Percentiles rank a stretch among this genome's conserved stretches.
phyloP scores from a whole-genome alignment of 2,888 invertebrate species.

The Psylliodes chrysocephalus region DNA sequence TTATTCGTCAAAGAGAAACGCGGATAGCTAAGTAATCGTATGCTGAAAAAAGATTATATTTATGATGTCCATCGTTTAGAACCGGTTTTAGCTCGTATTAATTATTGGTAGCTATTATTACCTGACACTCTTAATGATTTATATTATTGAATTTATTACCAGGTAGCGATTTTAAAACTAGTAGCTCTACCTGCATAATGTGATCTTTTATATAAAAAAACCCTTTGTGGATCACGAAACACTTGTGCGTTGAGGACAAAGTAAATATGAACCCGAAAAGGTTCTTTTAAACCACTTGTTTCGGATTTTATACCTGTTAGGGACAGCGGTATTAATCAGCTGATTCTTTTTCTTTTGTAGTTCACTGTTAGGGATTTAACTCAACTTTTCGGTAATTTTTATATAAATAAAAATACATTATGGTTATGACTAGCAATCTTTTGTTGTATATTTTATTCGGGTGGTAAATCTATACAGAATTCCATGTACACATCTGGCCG shows the following conservation, averaged over 20 bases:
- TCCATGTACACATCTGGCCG: too few relatives aligned
- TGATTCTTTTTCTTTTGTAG: conserved; percentile 10
- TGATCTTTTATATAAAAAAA: conserved; percentile 26
- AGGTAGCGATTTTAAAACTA: conserved; percentile 8
- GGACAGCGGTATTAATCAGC: conserved; percentile 33
- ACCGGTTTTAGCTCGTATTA: conserved; percentile 22
- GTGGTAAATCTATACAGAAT: too few relatives aligned
- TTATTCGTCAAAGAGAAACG: conserved; percentile 17
- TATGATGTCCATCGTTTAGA: conserved; percentile 19
- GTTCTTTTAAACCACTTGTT: background rate
- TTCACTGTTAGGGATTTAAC: too few relatives aligned
- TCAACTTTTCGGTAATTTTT: too few relatives aligned
- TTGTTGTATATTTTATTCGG: too few relatives aligned
- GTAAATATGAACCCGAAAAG: background rate
- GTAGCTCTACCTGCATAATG: conserved; percentile 8
- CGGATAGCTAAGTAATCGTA: conserved; percentile 26
- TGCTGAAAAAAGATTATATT: conserved; percentile 23
- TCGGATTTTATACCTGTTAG: conserved; percentile 19
- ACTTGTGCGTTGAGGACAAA: background rate
- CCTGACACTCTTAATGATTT: conserved; percentile 12
- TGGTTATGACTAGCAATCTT: too few relatives aligned
- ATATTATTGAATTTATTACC: conserved; percentile 11
- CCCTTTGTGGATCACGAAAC: conserved; percentile 36
- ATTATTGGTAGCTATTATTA: conserved; percentile 22
- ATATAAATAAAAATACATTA: too few relatives aligned